Evolutionary conservation across 2,113 vertebrate genomes (phyloP).

Genomic region (Antechinus flavipes): DNA sequence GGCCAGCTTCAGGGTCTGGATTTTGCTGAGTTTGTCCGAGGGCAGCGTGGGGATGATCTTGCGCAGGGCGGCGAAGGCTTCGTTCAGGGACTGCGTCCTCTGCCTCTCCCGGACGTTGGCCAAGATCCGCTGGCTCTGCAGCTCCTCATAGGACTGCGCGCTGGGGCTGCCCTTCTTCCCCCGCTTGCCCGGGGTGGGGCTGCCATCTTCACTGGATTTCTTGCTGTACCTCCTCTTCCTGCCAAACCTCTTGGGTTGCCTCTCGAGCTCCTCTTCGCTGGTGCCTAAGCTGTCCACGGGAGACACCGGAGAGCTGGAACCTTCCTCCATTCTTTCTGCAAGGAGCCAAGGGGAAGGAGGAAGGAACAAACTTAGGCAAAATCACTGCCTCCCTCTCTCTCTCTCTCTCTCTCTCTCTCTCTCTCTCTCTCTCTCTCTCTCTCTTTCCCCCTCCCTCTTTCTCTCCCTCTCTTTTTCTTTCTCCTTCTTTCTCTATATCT

Average conservation of each 20-base stretch:
- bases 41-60: conserved; percentile 98
- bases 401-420: background rate
- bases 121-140: conserved; percentile 96
- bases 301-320: conserved; percentile 95
- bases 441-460: conserved; percentile 48
- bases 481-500: conserved; percentile 58
- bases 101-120: conserved; percentile 96
- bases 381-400: background rate
- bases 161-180: conserved; percentile 94
- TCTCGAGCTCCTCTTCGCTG: conserved; percentile 94
- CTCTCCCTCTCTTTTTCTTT: conserved; percentile 40
- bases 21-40: conserved; percentile 98
- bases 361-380: background rate
- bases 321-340: conserved; percentile 91
- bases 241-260: conserved; percentile 92
- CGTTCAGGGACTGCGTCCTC: conserved; percentile 97
- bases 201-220: conserved; percentile 93
- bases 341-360: conserved; percentile 83
- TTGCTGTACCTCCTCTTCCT: conserved; percentile 92
- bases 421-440: conserved; percentile 11
- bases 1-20: conserved; percentile 96
- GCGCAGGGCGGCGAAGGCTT: conserved; percentile 93
- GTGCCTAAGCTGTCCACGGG: conserved; percentile 96
- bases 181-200: conserved; percentile 93
- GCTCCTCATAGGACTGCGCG: conserved; percentile 95